Base-by-base conservation (phyloP, 2,888 invertebrate genomes). In the Cybosia mesomella region DNA sequence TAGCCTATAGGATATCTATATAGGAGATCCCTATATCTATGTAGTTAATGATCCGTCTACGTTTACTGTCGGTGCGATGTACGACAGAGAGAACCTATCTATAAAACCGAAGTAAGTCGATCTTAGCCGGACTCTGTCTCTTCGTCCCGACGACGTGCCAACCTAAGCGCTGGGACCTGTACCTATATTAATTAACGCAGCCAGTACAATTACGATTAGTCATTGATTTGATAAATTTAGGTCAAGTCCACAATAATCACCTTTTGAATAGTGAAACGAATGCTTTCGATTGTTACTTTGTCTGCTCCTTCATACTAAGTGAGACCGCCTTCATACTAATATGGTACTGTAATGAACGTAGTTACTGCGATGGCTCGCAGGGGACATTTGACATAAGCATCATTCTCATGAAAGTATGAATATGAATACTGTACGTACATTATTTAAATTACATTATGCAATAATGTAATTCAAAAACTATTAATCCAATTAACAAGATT, bases 141-240 rank as follows among this genome's bases (percentile, higher is more conserved):
- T n/a, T n/a, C n/a, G n/a, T n/a, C n/a, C n/a, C n/a, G n/a, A n/a
- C n/a, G n/a, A n/a, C n/a, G n/a, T n/a, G n/a, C n/a, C n/a, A n/a
- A n/a, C n/a, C n/a, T n/a, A n/a, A n/a, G n/a, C n/a, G n/a, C n/a
- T n/a, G n/a, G n/a, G n/a, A n/a, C 32, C 32, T 32, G 3, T 5
- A 32, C 7, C 13, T 39, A 39, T 39, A 39, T 39, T 15, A 3
- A 39, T 13, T 18, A 43, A 43, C 43, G 10, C 36, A 43, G 18
- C 15, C 43, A 49, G 49, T 49, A 49, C n/a, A 49, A 9, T 49
- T 5, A 18, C 49, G 49, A 49, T 49, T n/a, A 49, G 49, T 60
- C 68, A 66, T 67, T 58, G 64, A 63, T 66, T 58, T 60, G 60
- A 66, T 66, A 57, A 60, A 65, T 63, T 49, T 57, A 24, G 66